Evolutionary conservation across 2,797 vertebrate genomes (phyloP).

Genomic region (Pampus argenteus): DNA sequence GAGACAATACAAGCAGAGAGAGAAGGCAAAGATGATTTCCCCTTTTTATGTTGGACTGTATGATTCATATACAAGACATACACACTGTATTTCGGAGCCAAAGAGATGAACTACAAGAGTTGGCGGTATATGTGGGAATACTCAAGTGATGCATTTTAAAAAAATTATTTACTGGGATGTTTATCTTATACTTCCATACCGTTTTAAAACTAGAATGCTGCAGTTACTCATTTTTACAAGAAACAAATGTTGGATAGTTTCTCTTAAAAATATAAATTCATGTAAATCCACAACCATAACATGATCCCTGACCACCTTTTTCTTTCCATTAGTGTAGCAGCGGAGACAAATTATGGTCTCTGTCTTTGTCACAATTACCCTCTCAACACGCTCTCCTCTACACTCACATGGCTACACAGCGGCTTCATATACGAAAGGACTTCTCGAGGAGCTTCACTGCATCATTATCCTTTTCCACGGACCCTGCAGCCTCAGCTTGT

Average conservation of each 20-base stretch:
- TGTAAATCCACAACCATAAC: slow-evolving; percentile 67
- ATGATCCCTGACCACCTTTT: slow-evolving; percentile 70
- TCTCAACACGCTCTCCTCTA: slow-evolving; percentile 75
- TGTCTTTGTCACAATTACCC: slow-evolving; percentile 86
- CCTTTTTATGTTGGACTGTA: slow-evolving; percentile 3
- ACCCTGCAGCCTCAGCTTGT: slow-evolving; percentile 66
- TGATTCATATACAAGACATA: slow-evolving; percentile 5
- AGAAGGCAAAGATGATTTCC: slow-evolving; percentile 13
- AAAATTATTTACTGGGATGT: background rate
- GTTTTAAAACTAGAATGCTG: background rate
- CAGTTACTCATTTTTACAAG: background rate
- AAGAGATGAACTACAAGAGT: background rate
- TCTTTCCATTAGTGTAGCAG: slow-evolving; percentile 79
- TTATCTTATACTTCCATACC: background rate
- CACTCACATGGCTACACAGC: slow-evolving; percentile 47
- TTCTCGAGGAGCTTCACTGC: slow-evolving; percentile 74
- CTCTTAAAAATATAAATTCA: slow-evolving; percentile 11
- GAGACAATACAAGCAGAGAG: slow-evolving; percentile 2
- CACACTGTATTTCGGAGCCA: background rate
- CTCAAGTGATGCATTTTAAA: background rate
- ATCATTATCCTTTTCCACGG: slow-evolving; percentile 67
- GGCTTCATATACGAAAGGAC: slow-evolving; percentile 67
- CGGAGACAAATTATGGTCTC: slow-evolving; percentile 82
- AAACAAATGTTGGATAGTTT: background rate
- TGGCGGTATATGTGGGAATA: background rate